Conservation (phyloP, 2,113 vertebrate species). For the Telmatochromis brachygnathus region DNA sequence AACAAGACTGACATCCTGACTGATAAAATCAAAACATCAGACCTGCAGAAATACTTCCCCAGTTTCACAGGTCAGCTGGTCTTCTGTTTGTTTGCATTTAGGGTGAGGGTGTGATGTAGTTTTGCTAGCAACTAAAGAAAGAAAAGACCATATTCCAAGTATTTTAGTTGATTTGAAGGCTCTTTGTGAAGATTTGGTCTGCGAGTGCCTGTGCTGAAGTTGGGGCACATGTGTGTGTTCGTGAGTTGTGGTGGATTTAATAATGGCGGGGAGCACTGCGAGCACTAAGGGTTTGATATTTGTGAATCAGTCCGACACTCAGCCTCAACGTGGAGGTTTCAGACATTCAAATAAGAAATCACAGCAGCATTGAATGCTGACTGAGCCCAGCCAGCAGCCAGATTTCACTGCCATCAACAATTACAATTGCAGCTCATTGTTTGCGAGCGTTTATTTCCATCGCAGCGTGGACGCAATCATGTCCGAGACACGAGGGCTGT, state of each 20-base stretch:
- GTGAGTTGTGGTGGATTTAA: background rate
- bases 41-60: slow-evolving; percentile 79
- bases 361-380: background rate
- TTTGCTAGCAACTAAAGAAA: background rate
- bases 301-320: background rate
- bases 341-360: background rate
- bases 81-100: background rate
- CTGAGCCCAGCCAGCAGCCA: background rate
- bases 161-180: background rate
- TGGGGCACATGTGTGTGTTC: background rate
- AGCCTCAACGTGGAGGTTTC: background rate
- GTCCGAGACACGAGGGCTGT: background rate
- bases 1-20: slow-evolving; percentile 88
- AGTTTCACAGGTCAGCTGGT: slow-evolving; percentile 70
- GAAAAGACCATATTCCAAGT: accelerated
- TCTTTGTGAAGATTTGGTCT: background rate
- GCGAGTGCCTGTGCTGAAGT: background rate
- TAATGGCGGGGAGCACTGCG: background rate
- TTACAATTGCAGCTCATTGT: background rate
- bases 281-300: background rate
- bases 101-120: background rate
- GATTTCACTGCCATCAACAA: background rate
- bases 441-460: background rate
- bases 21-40: slow-evolving; percentile 81
- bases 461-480: background rate